phyloP scores from a whole-genome alignment of 2,888 invertebrate species.

The Callinectes sapidus region DNA sequence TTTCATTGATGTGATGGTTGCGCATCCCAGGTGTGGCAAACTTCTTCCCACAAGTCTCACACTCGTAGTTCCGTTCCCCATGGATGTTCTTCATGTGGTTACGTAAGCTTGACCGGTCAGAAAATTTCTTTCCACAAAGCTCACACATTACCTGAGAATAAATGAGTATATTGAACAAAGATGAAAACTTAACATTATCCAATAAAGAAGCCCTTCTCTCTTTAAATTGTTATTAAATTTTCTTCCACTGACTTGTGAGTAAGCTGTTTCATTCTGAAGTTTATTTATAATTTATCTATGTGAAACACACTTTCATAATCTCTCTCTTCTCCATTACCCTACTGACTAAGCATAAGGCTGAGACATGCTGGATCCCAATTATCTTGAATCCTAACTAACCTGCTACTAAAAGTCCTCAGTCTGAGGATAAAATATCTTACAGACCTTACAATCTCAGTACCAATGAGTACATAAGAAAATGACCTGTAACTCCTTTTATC shows the following conservation, averaged over 20 bases:
- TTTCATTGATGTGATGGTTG: slow-evolving; percentile 65
- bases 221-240: too few relatives aligned
- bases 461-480: not conserved
- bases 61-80: slow-evolving; percentile 52
- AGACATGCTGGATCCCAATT: too few relatives aligned
- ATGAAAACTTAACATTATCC: not conserved
- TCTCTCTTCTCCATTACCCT: too few relatives aligned
- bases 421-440: too few relatives aligned
- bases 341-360: too few relatives aligned
- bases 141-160: slow-evolving; percentile 56
- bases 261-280: too few relatives aligned
- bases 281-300: too few relatives aligned
- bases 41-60: slow-evolving; percentile 60
- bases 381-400: too few relatives aligned
- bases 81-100: slow-evolving; percentile 61
- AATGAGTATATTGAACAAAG: not conserved
- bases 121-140: slow-evolving; percentile 58
- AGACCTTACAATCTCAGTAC: too few relatives aligned
- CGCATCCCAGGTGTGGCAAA: slow-evolving; percentile 61
- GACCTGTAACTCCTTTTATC: not conserved
- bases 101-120: slow-evolving; percentile 56
- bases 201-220: not conserved
- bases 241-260: too few relatives aligned
- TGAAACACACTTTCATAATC: too few relatives aligned
- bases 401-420: not conserved